Conservation (phyloP, 2,113 vertebrate species). For the Colaptes auratus region DNA sequence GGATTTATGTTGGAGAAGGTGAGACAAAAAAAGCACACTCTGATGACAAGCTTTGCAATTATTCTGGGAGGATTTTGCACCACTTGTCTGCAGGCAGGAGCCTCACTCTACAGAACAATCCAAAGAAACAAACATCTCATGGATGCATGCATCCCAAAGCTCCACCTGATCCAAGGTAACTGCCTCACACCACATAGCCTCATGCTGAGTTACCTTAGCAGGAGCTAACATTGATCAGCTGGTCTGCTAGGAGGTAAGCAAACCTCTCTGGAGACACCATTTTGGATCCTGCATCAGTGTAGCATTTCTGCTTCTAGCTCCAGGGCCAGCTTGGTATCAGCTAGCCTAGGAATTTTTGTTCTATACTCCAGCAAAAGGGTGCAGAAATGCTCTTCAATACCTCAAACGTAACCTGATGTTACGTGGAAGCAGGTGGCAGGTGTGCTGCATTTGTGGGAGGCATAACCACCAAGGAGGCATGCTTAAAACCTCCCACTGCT, state of each 20-base stretch:
- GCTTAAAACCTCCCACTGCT: not conserved
- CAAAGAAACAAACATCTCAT: not conserved
- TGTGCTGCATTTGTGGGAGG: not conserved
- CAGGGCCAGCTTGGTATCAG: not conserved
- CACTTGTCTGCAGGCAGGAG: not conserved
- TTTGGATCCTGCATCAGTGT: not conserved
- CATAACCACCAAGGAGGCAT: not conserved
- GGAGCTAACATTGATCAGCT: not conserved
- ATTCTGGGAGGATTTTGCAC: not conserved
- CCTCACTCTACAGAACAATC: not conserved
- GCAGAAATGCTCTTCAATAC: not conserved
- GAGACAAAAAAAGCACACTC: not conserved
- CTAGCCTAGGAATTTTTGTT: not conserved
- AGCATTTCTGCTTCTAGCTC: not conserved
- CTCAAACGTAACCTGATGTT: not conserved
- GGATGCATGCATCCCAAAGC: not conserved
- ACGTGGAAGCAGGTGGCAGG: not conserved
- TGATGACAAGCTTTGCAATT: not conserved
- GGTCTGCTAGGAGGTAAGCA: not conserved
- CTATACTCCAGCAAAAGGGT: not conserved
- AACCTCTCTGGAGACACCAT: not conserved
- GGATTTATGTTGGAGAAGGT: constrained; percentile 7
- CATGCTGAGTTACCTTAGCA: not conserved
- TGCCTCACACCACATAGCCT: not conserved
- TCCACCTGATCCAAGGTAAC: not conserved